These are phyloP conservation scores for Montipora efflorescens DNA, from an alignment of 64 coral and sea anemone genomes.

Conservation along the genomic window DNA sequence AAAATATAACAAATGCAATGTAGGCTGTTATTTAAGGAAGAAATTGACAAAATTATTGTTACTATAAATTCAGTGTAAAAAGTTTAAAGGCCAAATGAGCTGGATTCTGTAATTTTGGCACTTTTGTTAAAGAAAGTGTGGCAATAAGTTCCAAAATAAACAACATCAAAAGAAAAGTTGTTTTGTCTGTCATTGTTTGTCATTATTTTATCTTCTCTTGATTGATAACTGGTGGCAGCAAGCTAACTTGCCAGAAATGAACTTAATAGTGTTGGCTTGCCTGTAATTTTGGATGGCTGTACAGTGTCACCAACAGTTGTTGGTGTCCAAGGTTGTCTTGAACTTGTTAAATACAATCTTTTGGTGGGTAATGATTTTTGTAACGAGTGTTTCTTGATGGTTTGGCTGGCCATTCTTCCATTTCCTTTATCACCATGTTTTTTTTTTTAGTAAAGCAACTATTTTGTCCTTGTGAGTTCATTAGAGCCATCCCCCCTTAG, in stretches of 20 bases:
- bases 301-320: constrained; percentile 20
- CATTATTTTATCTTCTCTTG: constrained; percentile 79
- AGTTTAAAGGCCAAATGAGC: neutral
- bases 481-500: no score
- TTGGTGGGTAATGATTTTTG: neutral
- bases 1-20: constrained; percentile 16
- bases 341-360: constrained; percentile 12
- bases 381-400: neutral
- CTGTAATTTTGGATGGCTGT: constrained; percentile 57
- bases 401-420: constrained; percentile 12
- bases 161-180: constrained; percentile 7
- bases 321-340: constrained; percentile 52
- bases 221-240: constrained; percentile 19
- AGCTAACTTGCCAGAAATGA: neutral
- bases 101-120: constrained; percentile 13
- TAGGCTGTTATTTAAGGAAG: constrained; percentile 52
- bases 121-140: constrained; percentile 40
- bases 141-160: constrained; percentile 40
- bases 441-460: neutral
- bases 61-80: constrained; percentile 20
- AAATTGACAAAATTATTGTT: constrained; percentile 22
- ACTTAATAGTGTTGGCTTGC: neutral
- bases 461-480: neutral
- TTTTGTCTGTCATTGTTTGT: constrained; percentile 1
- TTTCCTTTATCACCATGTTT: neutral